Conservation (phyloP, 2,797 vertebrate species). For the Pangasius mekongensis region DNA sequence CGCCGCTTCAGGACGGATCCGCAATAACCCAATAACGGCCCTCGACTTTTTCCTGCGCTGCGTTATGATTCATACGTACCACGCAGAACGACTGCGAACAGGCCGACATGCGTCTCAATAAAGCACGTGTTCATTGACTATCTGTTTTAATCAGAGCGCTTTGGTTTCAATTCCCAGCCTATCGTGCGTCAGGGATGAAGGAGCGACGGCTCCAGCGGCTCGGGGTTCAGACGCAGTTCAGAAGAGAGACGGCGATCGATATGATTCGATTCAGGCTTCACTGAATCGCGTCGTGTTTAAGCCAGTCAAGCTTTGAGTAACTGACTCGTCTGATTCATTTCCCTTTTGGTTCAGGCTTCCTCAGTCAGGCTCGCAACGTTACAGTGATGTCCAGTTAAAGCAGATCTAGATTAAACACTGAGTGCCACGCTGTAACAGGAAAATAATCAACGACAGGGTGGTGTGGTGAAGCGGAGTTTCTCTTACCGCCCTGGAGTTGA, state of each 20-base stretch:
- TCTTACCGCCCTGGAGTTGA: not conserved
- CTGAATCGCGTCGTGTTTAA: not conserved
- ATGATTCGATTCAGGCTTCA: not conserved
- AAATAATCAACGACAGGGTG: not conserved
- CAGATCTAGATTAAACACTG: not conserved
- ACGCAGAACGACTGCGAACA: slow-evolving; percentile 36
- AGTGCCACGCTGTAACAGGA: not conserved
- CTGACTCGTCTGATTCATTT: not conserved
- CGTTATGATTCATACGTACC: slow-evolving; percentile 36
- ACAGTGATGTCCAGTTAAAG: not conserved
- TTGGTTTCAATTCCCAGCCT: slow-evolving; percentile 36
- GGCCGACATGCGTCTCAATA: slow-evolving; percentile 46
- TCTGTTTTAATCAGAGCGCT: slow-evolving; percentile 48
- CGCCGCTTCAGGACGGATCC: slow-evolving; percentile 21
- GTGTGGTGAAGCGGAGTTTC: not conserved
- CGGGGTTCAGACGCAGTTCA: slow-evolving; percentile 56
- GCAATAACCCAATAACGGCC: slow-evolving; percentile 14
- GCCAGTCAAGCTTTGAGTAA: not conserved
- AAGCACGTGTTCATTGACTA: slow-evolving; percentile 51
- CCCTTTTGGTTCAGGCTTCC: not conserved
- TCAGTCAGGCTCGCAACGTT: too few relatives aligned
- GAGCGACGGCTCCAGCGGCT: slow-evolving; percentile 23
- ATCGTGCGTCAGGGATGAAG: slow-evolving; percentile 36
- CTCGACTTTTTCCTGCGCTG: slow-evolving; percentile 14
- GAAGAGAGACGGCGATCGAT: slow-evolving; percentile 18